Conservation (phyloP, 23 tunicate species). For the Ascidia mentula region DNA sequence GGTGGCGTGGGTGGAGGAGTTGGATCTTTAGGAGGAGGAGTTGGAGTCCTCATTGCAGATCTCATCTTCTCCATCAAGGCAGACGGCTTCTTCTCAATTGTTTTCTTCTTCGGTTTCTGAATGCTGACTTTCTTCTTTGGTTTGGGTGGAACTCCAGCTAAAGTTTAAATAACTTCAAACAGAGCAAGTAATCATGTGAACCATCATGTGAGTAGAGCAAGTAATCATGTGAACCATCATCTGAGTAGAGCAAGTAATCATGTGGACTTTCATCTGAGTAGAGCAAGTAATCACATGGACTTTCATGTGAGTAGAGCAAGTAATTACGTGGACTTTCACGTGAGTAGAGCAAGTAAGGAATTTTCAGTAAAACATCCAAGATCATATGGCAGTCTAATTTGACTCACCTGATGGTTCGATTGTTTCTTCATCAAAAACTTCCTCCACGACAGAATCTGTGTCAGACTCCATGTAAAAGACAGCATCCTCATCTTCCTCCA, state of each 20-base stretch:
- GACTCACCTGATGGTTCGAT: conserved; percentile 70
- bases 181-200: too few relatives aligned
- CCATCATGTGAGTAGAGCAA: too few relatives aligned
- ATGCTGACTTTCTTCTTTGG: conserved; percentile 1
- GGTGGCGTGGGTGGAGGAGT: conserved; percentile 90
- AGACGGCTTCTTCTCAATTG: conserved; percentile 45
- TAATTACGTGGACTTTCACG: too few relatives aligned
- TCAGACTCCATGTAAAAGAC: conserved; percentile 48
- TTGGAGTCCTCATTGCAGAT: conserved; percentile 75
- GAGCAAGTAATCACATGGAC: too few relatives aligned
- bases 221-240: too few relatives aligned
- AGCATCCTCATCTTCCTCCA: conserved; percentile 21
- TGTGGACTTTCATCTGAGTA: too few relatives aligned
- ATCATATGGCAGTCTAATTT: too few relatives aligned
- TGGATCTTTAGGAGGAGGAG: conserved; percentile 77
- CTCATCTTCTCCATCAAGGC: conserved; percentile 82
- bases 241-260: too few relatives aligned
- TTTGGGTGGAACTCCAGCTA: not conserved
- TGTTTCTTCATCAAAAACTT: conserved; percentile 24
- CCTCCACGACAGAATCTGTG: conserved; percentile 15
- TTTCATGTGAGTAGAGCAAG: too few relatives aligned
- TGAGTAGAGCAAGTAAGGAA: too few relatives aligned
- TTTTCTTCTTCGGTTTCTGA: not conserved
- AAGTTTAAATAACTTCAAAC: too few relatives aligned
- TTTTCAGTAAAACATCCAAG: too few relatives aligned